phyloP scores from a whole-genome alignment of 2,888 invertebrate genomes.

The Metallyticus violacea region DNA sequence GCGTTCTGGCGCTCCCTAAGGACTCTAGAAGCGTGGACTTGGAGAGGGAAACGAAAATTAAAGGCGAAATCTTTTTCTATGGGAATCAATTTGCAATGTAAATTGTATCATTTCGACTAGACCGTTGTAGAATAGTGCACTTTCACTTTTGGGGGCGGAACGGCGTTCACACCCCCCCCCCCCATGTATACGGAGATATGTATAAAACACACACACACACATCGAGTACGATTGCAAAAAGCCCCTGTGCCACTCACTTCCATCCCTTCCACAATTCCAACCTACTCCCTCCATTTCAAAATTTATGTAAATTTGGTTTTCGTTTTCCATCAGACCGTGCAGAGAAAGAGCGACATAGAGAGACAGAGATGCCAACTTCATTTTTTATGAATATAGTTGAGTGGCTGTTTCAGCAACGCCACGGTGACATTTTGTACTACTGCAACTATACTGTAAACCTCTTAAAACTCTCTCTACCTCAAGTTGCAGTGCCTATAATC shows the following conservation, averaged over 20 bases:
- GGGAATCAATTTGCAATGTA: slow-evolving; percentile 18
- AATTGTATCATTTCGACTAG: slow-evolving; percentile 9
- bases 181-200: not conserved
- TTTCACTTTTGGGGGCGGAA: not conserved
- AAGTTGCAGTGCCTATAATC: not conserved
- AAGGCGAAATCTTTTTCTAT: slow-evolving; percentile 17
- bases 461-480: not conserved
- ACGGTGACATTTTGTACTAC: not conserved
- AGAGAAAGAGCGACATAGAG: not conserved
- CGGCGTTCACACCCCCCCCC: not conserved
- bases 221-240: not conserved
- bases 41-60: not conserved
- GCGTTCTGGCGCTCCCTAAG: not conserved
- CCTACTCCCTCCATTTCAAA: not conserved
- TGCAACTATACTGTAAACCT: not conserved
- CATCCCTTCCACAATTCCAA: not conserved
- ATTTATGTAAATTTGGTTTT: slow-evolving; percentile 19
- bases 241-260: not conserved
- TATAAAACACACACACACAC: not conserved
- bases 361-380: not conserved
- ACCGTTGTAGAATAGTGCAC: not conserved
- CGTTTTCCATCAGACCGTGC: slow-evolving; percentile 13
- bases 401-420: not conserved
- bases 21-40: not conserved
- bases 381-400: slow-evolving; percentile 13